phyloP scores from a whole-genome alignment of 1,140 invertebrate genomes.

The Yoshiicerus persimilis region DNA sequence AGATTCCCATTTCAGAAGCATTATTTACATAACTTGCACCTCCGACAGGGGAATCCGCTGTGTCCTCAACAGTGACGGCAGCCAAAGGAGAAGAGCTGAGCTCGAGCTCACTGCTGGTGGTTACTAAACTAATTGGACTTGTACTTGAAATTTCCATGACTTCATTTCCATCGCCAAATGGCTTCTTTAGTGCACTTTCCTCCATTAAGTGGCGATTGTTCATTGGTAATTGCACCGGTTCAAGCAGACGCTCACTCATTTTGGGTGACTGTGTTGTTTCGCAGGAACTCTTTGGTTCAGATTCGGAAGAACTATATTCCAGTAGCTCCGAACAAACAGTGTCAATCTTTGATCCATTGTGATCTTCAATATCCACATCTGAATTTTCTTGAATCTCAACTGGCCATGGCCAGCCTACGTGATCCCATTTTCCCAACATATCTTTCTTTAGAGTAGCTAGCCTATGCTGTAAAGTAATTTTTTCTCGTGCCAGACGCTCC shows the following conservation, averaged over 20 bases:
- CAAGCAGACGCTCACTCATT: constrained; percentile 38
- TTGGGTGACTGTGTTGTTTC: constrained; percentile 29
- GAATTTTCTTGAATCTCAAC: constrained; percentile 40
- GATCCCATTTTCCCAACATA: constrained; percentile 63
- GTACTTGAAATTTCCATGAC: constrained; percentile 42
- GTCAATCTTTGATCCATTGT: constrained; percentile 17
- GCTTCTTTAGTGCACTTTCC: constrained; percentile 34
- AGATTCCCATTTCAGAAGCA: too few species aligned
- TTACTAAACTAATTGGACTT: constrained; percentile 45
- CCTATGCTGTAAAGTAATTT: constrained; percentile 75
- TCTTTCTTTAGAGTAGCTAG: constrained; percentile 70
- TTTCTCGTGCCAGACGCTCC: constrained; percentile 80
- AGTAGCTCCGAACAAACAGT: constrained; percentile 17
- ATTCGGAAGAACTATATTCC: constrained; percentile 33
- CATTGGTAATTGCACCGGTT: constrained; percentile 42
- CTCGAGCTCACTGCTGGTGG: constrained; percentile 46
- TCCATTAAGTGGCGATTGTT: constrained; percentile 47
- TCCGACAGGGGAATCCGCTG: constrained; percentile 46
- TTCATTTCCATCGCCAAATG: constrained; percentile 45
- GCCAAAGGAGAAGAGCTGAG: constrained; percentile 48
- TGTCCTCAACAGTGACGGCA: constrained; percentile 47
- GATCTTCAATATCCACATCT: constrained; percentile 37
- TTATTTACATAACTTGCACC: too few species aligned
- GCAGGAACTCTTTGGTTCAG: constrained; percentile 39
- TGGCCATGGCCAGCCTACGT: constrained; percentile 44